These are phyloP conservation scores for Tinea semifulvella DNA, from an alignment of 2,888 invertebrate genomes.

Conservation along the genomic window DNA sequence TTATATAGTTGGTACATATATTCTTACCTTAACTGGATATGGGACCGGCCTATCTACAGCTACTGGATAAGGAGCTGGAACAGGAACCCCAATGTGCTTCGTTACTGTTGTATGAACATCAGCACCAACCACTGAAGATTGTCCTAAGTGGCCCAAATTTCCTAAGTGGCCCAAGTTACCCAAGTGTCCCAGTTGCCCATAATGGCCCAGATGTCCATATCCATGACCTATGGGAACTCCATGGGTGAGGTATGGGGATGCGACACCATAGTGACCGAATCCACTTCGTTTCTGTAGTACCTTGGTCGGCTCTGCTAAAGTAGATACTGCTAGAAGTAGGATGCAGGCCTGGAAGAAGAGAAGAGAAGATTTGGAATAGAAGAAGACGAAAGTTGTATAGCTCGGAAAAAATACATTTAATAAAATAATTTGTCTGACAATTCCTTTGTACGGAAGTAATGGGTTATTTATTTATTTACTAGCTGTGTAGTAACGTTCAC, in stretches of 20 bases:
- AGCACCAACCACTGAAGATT: slow-evolving; percentile 43
- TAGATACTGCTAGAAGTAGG: slow-evolving; percentile 42
- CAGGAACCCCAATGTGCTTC: slow-evolving; percentile 56
- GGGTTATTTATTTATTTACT: too few relatives aligned
- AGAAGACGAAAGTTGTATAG: too few relatives aligned
- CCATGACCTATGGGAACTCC: slow-evolving; percentile 19
- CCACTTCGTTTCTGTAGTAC: slow-evolving; percentile 55
- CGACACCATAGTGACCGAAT: slow-evolving; percentile 40
- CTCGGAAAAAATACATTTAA: too few relatives aligned
- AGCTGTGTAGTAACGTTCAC: too few relatives aligned
- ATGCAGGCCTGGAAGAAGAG: slow-evolving; percentile 38
- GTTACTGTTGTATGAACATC: slow-evolving; percentile 60
- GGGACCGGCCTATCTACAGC: slow-evolving; percentile 57
- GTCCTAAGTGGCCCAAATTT: slow-evolving; percentile 20
- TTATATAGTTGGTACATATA: too few relatives aligned
- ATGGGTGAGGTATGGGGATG: slow-evolving; percentile 23
- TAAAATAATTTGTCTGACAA: too few relatives aligned
- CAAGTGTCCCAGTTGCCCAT: slow-evolving; percentile 20
- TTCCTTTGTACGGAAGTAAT: too few relatives aligned
- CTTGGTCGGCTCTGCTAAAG: slow-evolving; percentile 53
- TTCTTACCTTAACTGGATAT: slow-evolving; percentile 47
- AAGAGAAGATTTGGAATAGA: too few relatives aligned
- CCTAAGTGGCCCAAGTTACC: slow-evolving; percentile 19
- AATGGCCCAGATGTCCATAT: slow-evolving; percentile 24
- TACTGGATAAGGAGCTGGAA: slow-evolving; percentile 57